A percentile compares a stretch with the other conserved stretches of the same genome.
Conservation (phyloP, 2,113 vertebrate species). For the Amia ocellicauda region DNA sequence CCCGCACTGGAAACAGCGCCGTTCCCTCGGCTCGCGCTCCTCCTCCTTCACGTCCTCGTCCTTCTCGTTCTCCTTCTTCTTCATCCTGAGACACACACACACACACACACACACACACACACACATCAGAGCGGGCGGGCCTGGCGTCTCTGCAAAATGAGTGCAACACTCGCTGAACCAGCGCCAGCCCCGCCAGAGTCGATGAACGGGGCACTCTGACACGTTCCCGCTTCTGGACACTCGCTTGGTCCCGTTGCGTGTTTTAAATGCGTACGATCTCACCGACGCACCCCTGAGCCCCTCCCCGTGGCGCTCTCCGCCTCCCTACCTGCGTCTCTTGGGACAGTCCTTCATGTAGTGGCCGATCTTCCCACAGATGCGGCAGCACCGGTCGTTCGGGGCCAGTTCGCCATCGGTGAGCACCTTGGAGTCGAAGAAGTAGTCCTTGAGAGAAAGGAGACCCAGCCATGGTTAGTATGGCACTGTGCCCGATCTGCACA, state of each 20-base stretch:
- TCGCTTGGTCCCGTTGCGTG: too few relatives aligned
- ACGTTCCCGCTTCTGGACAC: too few relatives aligned
- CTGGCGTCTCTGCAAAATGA: too few relatives aligned
- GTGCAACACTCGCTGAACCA: too few relatives aligned
- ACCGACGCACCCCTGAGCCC: not conserved
- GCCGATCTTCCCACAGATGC: constrained; percentile 97
- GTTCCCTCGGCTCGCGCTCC: constrained; percentile 83
- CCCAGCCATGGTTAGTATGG: too few relatives aligned
- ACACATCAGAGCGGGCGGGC: not conserved
- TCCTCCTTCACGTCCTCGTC: constrained; percentile 90
- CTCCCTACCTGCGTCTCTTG: constrained; percentile 86
- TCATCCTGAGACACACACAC: constrained; percentile 66
- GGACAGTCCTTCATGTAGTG: constrained; percentile 99
- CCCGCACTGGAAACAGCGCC: constrained; percentile 95
- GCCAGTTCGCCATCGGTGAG: constrained; percentile 94
- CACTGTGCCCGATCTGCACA: not conserved
- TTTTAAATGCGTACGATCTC: too few relatives aligned
- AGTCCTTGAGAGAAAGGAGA: constrained; percentile 71
- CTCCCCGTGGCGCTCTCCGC: constrained; percentile 85
- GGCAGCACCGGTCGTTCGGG: constrained; percentile 94
- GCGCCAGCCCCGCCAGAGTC: too few relatives aligned
- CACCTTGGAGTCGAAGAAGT: constrained; percentile 97
- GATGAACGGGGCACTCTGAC: not conserved
- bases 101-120: not conserved
- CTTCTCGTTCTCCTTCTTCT: constrained; percentile 94